Conservation (phyloP, 2,797 vertebrate species). For the Gymnopithys bicolor region DNA sequence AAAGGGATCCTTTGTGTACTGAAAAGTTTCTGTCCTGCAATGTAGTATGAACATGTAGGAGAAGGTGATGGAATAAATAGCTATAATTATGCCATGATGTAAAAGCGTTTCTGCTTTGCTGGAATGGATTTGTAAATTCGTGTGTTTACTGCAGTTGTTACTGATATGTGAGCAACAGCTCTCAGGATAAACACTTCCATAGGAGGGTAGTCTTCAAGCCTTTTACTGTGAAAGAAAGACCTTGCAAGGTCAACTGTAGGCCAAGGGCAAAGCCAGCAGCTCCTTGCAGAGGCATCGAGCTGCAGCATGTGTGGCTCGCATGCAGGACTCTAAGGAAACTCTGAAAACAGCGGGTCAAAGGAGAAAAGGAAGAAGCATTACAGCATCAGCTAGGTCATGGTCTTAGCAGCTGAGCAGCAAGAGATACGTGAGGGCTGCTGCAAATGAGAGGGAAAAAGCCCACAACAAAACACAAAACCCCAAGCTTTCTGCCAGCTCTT, state of each 20-base stretch:
- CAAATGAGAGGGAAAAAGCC: accelerated
- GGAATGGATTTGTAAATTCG: not conserved
- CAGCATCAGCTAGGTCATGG: constrained; percentile 18
- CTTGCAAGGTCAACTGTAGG: constrained; percentile 51
- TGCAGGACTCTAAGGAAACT: constrained; percentile 26
- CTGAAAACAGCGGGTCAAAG: constrained; percentile 43
- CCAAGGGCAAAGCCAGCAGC: constrained; percentile 17
- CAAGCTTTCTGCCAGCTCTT: not conserved
- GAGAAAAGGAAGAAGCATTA: constrained; percentile 36
- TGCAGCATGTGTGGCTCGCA: not conserved
- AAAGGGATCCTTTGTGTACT: not conserved
- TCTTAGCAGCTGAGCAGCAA: constrained; percentile 31
- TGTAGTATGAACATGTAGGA: not conserved
- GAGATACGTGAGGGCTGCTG: not conserved
- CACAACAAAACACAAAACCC: not conserved
- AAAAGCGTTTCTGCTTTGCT: not conserved
- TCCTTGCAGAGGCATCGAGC: not conserved
- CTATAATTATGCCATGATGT: not conserved
- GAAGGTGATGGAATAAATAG: not conserved
- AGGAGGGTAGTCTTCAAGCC: not conserved
- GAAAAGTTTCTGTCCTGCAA: not conserved
- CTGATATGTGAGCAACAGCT: not conserved
- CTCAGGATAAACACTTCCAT: not conserved
- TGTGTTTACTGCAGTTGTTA: not conserved
- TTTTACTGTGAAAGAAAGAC: constrained; percentile 7